These are phyloP conservation scores for Chunga burmeisteri DNA, from an alignment of 2,113 vertebrate genomes.

Conservation along the genomic window DNA sequence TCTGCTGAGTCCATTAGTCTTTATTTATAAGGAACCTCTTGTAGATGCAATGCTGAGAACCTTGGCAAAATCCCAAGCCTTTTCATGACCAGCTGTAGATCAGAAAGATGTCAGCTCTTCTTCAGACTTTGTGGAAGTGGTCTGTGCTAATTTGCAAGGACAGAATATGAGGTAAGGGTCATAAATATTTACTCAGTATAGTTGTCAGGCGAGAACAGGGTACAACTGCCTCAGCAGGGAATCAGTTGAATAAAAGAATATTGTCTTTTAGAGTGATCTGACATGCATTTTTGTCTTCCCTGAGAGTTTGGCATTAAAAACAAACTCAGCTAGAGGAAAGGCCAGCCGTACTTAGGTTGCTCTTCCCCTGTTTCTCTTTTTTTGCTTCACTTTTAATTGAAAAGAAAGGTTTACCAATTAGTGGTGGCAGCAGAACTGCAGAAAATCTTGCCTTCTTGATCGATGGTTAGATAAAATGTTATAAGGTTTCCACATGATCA, in stretches of 20 bases:
- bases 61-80: not conserved
- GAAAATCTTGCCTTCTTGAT: not conserved
- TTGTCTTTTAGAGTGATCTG: not conserved
- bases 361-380: not conserved
- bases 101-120: not conserved
- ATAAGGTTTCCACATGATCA: accelerated
- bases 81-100: not conserved
- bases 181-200: not conserved
- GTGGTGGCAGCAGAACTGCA: not conserved
- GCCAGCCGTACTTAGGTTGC: not conserved
- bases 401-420: not conserved
- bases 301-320: not conserved
- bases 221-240: not conserved
- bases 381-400: not conserved
- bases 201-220: not conserved
- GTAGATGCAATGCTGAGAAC: not conserved
- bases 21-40: not conserved
- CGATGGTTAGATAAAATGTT: not conserved
- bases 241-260: not conserved
- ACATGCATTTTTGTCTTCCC: not conserved
- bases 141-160: not conserved
- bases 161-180: not conserved
- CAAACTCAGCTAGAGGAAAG: not conserved
- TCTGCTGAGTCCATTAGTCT: not conserved
- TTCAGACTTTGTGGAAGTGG: not conserved